Base-by-base conservation (phyloP, 2,888 invertebrate species). In the Cheilosia soror region DNA sequence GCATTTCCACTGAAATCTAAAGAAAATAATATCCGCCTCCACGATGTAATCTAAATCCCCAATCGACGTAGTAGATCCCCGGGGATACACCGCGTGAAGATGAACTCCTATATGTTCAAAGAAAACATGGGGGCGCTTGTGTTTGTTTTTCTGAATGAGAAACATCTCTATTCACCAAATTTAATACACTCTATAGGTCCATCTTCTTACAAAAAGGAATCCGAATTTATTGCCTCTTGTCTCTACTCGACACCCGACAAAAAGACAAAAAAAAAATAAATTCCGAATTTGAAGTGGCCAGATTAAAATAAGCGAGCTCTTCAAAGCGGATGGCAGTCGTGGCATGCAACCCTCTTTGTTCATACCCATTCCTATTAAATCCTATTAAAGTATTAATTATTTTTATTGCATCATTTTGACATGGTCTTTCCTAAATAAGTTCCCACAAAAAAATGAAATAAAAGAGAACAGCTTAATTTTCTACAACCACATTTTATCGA, bases 401-500 rank as follows among this genome's bases (percentile, higher is more conserved):
- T 40, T 60, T 72, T 33, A 72, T 60, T 72, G 40, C 51, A 60
- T 60, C 60, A 51, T 72, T 49, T 69, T 29, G 13, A 15, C 9
- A 57, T 9, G 4, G 15, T n/a, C 47, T 11, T 53, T 9, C 31
- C 20, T 33, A 55, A 73, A 63, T 20, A 33, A 15, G 58, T 53
- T 29, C 29, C 11, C 9, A 11, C 65, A 1, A 42, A 20, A 29
- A 44, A 9, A 63, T n/a, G 47, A 60, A 40, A 37, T 37, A 68
- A 31, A 42, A 20, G 1, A 29, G 29, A n/a, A 49, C 33, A 65
- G 42, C 37, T 63, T 62, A 69, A 44, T 62, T 71, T 81, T 62
- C 81, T 72, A 68, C 85, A 85, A 85, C 81, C 85, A 76, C 85
- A 85, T 85, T 85, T 85, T 85, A 85, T 85, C 72, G 85, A 85